Evolutionary conservation across 2,797 vertebrate genomes (phyloP), one percentile per base, ranked within the genome.

Genomic region (Anas capensis): DNA sequence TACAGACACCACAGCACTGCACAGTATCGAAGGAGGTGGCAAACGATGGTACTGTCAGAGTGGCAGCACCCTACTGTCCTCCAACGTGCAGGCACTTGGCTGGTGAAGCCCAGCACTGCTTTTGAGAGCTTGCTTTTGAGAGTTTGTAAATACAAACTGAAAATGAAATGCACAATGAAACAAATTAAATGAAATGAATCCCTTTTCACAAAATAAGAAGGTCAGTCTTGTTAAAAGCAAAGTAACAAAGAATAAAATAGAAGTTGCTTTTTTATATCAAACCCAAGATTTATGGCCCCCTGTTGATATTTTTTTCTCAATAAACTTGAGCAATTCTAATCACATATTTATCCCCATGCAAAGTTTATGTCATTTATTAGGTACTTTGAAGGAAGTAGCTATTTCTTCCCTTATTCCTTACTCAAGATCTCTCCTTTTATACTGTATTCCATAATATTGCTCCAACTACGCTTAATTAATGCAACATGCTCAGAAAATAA

Each of bases 1-100:
- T 17, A 11, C 1, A 66, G 26, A 24, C 4, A 0, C 16, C 0
- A 0, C 36, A 72, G 71, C 0, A 1, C 31, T 46, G 12, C 11
- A 46, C 4, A 27, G 36, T 48, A 21, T 14, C 40, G 0, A 0
- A 80, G 31, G 71, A 48, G 60, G 42, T 31, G 48, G 33, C 7
- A 64, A 77, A 33, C 3, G 36, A 31, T 58, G 60, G 42, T 51
- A 57, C 12, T 44, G 44, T 77, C 78, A 73, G 58, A 65, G 49
- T 64, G 48, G 61, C 78, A 93, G 65, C 36, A 36, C 29, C 13
- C 6, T 69, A 0, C 26, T 0, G 0, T 79, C 11, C 42, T n/a
- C 29, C 40, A 92, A 19, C 27, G 21, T 18, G 29, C 12, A 60
- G 36, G 21, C 36, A 56, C 23, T 76, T 65, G 19, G n/a, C 31